Conservation (phyloP, 2,113 vertebrate genomes). For the Tyto alba region DNA sequence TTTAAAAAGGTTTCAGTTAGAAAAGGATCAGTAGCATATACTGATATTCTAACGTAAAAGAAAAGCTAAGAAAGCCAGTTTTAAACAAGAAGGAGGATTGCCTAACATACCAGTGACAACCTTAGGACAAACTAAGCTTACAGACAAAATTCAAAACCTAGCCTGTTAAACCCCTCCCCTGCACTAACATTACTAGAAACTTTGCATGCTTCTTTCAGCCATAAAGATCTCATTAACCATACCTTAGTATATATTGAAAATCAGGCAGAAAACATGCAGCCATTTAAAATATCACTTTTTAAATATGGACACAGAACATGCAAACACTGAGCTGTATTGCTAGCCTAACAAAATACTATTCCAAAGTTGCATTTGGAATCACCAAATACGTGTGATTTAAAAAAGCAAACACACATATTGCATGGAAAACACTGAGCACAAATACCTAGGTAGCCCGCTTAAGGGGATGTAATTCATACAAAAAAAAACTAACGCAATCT, state of each 20-base stretch:
- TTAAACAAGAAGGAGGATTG: neutral
- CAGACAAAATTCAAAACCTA: neutral
- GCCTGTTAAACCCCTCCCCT: neutral
- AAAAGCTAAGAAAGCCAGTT: neutral
- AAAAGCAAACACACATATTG: neutral
- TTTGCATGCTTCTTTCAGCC: neutral
- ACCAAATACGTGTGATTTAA: neutral
- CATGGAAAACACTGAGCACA: neutral
- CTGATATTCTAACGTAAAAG: neutral
- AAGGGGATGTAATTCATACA: neutral
- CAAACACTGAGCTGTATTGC: neutral
- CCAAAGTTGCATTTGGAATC: neutral
- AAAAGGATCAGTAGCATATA: neutral
- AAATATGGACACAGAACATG: neutral
- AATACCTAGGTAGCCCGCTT: neutral
- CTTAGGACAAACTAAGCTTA: neutral
- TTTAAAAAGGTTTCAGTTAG: neutral
- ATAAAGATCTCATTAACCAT: neutral
- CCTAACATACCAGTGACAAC: neutral
- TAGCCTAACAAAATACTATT: neutral
- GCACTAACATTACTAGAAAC: neutral
- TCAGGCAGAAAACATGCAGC: neutral
- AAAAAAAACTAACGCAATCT: neutral
- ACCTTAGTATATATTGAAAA: neutral
- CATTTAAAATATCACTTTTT: neutral